Percentiles rank a stretch among this genome's conserved stretches.
Evolutionary conservation across 2,797 vertebrate species (phyloP).

Genomic region (Falco peregrinus): DNA sequence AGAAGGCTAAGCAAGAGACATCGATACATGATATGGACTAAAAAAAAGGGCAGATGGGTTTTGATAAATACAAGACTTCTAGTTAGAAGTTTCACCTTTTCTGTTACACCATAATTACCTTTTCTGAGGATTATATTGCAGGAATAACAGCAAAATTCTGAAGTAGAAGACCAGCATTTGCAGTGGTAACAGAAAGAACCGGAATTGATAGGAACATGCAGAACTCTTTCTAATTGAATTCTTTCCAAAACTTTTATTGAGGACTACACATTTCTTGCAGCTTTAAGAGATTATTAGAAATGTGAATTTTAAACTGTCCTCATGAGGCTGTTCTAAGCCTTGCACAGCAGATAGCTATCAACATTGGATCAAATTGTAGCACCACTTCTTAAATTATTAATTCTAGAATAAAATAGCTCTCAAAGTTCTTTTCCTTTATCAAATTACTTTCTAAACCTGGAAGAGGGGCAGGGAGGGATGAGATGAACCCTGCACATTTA

Average conservation of each 20-base stretch:
- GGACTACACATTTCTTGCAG: neutral
- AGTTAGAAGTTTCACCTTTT: neutral
- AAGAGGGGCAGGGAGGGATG: neutral
- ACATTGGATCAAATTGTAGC: conserved; percentile 24
- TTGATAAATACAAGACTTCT: neutral
- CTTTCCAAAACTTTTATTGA: neutral
- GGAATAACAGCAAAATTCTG: neutral
- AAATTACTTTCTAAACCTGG: neutral
- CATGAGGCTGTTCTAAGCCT: neutral
- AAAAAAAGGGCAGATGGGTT: neutral
- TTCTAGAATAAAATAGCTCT: conserved; percentile 11
- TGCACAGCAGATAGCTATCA: conserved; percentile 20
- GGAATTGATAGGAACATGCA: neutral
- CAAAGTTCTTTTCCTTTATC: neutral
- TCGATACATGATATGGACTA: accelerated
- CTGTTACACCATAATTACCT: neutral
- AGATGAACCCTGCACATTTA: neutral
- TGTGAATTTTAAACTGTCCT: neutral
- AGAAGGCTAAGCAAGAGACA: neutral
- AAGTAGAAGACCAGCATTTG: neutral
- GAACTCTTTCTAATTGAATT: neutral
- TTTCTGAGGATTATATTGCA: neutral
- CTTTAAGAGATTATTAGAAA: neutral
- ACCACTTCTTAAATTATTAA: conserved; percentile 2
- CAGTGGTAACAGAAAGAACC: neutral